Percentiles rank a stretch among this genome's conserved stretches.
Conservation (phyloP, 2,888 invertebrate species). For the Ctena decussata region DNA sequence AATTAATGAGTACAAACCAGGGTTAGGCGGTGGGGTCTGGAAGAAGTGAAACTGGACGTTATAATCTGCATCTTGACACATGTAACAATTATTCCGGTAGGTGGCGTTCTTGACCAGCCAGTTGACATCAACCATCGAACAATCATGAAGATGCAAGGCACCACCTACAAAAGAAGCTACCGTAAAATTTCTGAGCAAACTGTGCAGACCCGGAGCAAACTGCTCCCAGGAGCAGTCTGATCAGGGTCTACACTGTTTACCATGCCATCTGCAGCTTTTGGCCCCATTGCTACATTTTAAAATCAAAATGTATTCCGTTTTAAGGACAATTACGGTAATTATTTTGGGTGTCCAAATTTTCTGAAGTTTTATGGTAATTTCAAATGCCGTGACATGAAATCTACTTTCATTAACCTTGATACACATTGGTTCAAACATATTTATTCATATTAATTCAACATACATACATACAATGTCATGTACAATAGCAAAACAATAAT, state of each 20-base stretch:
- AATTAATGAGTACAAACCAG: slow-evolving; percentile 65
- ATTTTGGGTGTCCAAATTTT: too few relatives aligned
- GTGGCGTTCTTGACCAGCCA: slow-evolving; percentile 84
- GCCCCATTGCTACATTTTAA: too few relatives aligned
- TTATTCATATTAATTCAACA: too few relatives aligned
- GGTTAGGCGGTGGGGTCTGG: slow-evolving; percentile 60
- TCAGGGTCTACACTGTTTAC: not conserved
- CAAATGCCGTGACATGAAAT: too few relatives aligned
- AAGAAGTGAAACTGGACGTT: slow-evolving; percentile 73
- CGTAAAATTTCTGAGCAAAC: not conserved
- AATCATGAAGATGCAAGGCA: slow-evolving; percentile 82
- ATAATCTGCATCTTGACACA: slow-evolving; percentile 73
- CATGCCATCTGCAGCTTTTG: not conserved
- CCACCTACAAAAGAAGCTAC: slow-evolving; percentile 72
- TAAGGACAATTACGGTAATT: too few relatives aligned
- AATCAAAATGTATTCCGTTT: too few relatives aligned
- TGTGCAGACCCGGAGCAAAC: not conserved
- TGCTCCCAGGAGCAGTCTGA: not conserved
- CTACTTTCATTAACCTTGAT: too few relatives aligned
- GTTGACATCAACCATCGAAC: slow-evolving; percentile 72
- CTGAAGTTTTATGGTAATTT: too few relatives aligned
- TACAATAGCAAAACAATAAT: too few relatives aligned
- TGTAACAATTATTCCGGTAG: slow-evolving; percentile 82
- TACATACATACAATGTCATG: too few relatives aligned
- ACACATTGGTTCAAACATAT: too few relatives aligned